phyloP scores from a whole-genome alignment of 2,888 invertebrate genomes.

The Oegoconia quadripuncta region DNA sequence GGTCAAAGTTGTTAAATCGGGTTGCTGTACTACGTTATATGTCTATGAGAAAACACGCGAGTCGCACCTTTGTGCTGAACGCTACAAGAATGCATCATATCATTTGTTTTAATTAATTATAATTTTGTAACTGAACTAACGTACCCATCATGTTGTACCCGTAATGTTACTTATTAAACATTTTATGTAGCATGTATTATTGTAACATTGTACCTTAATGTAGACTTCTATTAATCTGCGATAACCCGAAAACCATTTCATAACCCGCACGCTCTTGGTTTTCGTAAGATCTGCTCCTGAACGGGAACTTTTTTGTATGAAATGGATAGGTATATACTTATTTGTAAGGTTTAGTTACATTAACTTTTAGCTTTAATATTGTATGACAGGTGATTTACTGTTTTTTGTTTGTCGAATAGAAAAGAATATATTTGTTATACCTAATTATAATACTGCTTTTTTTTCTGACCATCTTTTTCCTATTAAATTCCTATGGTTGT shows the following conservation, averaged over 20 bases:
- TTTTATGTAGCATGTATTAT: slow-evolving; percentile 45
- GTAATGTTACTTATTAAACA: slow-evolving; percentile 52
- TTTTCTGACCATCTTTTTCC: too few relatives aligned
- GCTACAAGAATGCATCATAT: slow-evolving; percentile 79
- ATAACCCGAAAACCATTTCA: slow-evolving; percentile 43
- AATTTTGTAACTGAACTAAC: slow-evolving; percentile 60
- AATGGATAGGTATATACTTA: slow-evolving; percentile 40
- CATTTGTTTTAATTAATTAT: slow-evolving; percentile 76
- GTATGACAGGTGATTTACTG: slow-evolving; percentile 13
- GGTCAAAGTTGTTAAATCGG: neutral
- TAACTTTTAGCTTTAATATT: slow-evolving; percentile 28
- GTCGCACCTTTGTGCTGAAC: slow-evolving; percentile 51
- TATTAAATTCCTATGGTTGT: too few relatives aligned
- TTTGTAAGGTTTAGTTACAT: slow-evolving; percentile 27
- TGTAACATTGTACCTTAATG: slow-evolving; percentile 30
- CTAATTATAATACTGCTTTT: too few relatives aligned
- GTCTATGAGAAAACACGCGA: slow-evolving; percentile 40
- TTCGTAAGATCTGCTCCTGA: slow-evolving; percentile 42
- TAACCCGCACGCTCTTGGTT: slow-evolving; percentile 27
- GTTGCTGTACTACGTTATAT: slow-evolving; percentile 31
- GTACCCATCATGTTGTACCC: too few relatives aligned
- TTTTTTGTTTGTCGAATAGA: neutral
- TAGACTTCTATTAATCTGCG: slow-evolving; percentile 30
- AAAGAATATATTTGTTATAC: too few relatives aligned
- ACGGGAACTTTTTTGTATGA: slow-evolving; percentile 76